A percentile compares a stretch with the other conserved stretches of the same genome.
Evolutionary conservation across 2,113 vertebrate genomes (phyloP).

Genomic region (Urocitellus parryii): DNA sequence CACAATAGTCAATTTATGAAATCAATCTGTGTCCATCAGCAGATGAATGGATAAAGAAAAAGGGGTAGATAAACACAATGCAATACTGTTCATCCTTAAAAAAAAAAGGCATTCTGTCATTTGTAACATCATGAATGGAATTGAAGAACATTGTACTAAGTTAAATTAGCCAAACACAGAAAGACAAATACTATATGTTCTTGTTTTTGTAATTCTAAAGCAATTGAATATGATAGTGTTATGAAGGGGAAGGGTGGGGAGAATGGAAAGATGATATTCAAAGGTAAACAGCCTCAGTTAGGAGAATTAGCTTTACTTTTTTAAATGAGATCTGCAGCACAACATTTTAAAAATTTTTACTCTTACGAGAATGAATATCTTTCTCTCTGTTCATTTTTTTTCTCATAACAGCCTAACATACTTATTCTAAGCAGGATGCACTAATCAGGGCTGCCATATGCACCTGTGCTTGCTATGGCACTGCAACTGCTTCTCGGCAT

Average conservation of each 20-base stretch:
- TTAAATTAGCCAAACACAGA: not conserved
- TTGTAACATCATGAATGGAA: not conserved
- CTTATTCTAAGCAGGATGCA: not conserved
- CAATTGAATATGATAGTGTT: not conserved
- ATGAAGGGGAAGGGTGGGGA: not conserved
- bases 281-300: not conserved
- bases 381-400: not conserved
- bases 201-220: not conserved
- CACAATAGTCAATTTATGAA: not conserved
- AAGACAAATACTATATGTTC: not conserved
- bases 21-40: not conserved
- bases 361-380: not conserved
- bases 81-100: no score
- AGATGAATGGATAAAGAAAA: not conserved
- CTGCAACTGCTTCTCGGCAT: accelerated
- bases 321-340: not conserved
- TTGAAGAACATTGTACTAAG: not conserved
- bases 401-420: not conserved
- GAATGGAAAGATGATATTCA: not conserved
- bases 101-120: not conserved
- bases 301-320: not conserved
- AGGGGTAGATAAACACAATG: no score
- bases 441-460: not conserved
- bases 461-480: no score
- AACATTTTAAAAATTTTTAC: not conserved